Base-by-base conservation (phyloP, 2,888 invertebrate species). In the Acleris holmiana region DNA sequence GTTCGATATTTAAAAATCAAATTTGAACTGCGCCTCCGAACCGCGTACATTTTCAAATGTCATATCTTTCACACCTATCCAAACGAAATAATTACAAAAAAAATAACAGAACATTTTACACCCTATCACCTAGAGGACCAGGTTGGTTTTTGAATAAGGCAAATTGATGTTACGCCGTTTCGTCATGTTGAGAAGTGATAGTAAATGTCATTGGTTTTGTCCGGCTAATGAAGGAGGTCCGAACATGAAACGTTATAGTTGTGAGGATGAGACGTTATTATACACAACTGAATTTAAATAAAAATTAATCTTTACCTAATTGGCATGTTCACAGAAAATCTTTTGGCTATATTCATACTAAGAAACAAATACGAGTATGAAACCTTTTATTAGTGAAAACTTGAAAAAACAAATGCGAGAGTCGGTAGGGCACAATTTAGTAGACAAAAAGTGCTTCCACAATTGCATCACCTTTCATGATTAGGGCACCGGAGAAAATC, bases 201-300 rank as follows among this genome's bases (percentile, higher is more conserved):
- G 84, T 89, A 85, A 89, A 90, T 89, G 89, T 89, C 90, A 88
- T 86, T 89, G 89, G 88, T 85, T 88, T 85, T 88, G 88, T 88
- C 73, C 80, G 73, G 75, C 85, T 90, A 90, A 91, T 89, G 90
- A 90, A 88, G 85, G 71, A 72, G 71, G 71, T 75, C 50, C 66
- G 61, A 59, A 68, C 63, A 61, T 50, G 64, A 55, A 18, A 55
- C 48, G 51, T 23, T 48, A 15, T 23, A n/a, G 17, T 60, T 47
- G 4, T 51, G 18, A 67, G 69, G 68, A 67, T 58, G 61, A 44
- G 66, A 59, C 41, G 13, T 29, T 23, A 53, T 53, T 19, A 10
- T 7, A 19, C n/a, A 19, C 41, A 54, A 19, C 4, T 35, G 8
- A 35, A 35, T 10, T 35, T 10, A 35, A 10, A 10, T 35, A 35